Evolutionary conservation across 2,113 vertebrate genomes (phyloP).

Genomic region (Oryzias javanicus): DNA sequence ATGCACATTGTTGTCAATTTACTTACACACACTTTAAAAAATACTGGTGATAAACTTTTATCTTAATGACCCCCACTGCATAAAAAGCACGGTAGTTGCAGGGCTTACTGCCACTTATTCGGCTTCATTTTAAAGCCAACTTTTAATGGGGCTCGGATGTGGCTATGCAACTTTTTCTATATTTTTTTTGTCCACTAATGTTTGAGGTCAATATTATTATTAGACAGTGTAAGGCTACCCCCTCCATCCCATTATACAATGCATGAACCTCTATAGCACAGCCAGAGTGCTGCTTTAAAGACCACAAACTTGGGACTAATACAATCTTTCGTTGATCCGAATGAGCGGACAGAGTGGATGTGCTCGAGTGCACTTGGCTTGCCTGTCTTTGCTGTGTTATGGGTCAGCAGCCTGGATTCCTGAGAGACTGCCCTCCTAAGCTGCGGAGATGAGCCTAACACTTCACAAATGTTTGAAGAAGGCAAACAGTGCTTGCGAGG

Average conservation of each 20-base stretch:
- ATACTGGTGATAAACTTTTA: constrained; percentile 10
- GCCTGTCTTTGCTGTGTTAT: constrained; percentile 57
- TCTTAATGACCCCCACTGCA: neutral
- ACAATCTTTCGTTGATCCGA: constrained; percentile 61
- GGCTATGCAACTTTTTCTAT: constrained; percentile 1
- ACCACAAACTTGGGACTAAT: constrained; percentile 60
- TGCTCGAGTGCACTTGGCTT: constrained; percentile 63
- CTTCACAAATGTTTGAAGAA: constrained; percentile 74
- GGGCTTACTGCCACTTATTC: neutral
- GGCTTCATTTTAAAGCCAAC: constrained; percentile 5
- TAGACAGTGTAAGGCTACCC: constrained; percentile 25
- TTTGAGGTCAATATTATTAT: constrained; percentile 30
- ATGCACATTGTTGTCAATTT: constrained; percentile 15
- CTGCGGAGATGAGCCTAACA: constrained; percentile 69
- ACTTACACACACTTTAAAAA: neutral
- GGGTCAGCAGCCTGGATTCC: constrained; percentile 61
- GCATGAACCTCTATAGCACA: constrained; percentile 28
- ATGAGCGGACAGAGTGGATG: constrained; percentile 52
- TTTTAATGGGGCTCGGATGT: constrained; percentile 15
- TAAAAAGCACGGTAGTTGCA: neutral
- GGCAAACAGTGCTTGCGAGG: constrained; percentile 52
- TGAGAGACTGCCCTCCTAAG: constrained; percentile 63
- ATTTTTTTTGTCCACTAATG: constrained; percentile 31
- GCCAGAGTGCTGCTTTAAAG: constrained; percentile 52
- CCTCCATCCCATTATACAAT: constrained; percentile 44